Conservation (phyloP, 2,797 vertebrate genomes). For the Acridotheres tristis region DNA sequence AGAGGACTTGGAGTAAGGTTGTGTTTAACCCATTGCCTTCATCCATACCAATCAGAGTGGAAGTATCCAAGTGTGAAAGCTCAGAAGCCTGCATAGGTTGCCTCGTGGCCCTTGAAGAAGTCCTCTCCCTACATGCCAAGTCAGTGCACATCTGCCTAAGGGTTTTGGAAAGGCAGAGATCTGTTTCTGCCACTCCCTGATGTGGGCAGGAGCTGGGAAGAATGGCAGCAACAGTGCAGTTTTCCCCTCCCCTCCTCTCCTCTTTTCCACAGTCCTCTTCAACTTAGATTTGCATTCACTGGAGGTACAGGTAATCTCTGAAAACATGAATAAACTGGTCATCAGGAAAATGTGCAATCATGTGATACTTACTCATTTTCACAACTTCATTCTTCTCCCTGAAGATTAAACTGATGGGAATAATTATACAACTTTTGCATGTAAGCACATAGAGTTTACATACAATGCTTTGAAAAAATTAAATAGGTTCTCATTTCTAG, state of each 20-base stretch:
- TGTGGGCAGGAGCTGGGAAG: background rate
- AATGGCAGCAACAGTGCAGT: rapidly evolving
- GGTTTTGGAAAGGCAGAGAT: background rate
- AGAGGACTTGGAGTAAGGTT: background rate
- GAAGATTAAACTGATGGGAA: background rate
- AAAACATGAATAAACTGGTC: background rate
- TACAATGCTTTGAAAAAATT: rapidly evolving
- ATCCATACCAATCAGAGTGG: background rate
- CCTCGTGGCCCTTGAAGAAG: background rate
- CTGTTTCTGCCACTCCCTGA: background rate
- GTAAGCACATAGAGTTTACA: rapidly evolving
- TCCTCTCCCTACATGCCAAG: background rate
- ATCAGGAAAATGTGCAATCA: background rate
- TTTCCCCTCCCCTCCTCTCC: background rate
- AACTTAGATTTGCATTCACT: background rate
- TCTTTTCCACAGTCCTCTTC: background rate
- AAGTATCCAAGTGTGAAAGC: background rate
- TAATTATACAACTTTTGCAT: background rate
- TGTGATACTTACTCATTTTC: background rate
- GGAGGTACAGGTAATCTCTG: background rate
- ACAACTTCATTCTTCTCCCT: background rate
- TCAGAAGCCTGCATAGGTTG: background rate
- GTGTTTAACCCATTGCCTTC: background rate
- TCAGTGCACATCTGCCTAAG: rapidly evolving
- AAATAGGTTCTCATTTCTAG: background rate